These are phyloP conservation scores for Octodonta nipae DNA, from an alignment of 2,888 invertebrate species.

Conservation along the genomic window DNA sequence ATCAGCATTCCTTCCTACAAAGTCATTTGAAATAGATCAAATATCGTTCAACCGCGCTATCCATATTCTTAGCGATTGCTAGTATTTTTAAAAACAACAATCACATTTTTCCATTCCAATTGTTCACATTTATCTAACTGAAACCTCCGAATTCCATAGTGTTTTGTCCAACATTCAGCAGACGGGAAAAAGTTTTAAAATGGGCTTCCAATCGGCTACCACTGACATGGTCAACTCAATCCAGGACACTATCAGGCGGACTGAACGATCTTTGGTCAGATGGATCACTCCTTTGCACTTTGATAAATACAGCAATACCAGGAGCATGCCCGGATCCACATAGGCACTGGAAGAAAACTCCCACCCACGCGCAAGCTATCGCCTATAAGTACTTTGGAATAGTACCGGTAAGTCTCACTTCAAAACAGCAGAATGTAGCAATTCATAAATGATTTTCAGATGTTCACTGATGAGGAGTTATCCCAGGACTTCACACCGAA, in stretches of 20 bases:
- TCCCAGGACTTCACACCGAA: slow-evolving; percentile 38
- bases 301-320: slow-evolving; percentile 45
- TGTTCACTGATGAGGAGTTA: slow-evolving; percentile 44
- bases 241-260: slow-evolving; percentile 33
- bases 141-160: no score
- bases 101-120: no score
- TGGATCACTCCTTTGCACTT: slow-evolving; percentile 46
- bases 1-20: no score
- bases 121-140: no score
- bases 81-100: no score
- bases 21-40: no score
- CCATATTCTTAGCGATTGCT: no score
- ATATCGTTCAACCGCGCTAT: no score
- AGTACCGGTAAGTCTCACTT: slow-evolving; percentile 37
- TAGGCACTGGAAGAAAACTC: slow-evolving; percentile 36
- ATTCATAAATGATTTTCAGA: slow-evolving; percentile 42
- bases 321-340: slow-evolving; percentile 45
- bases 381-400: slow-evolving; percentile 48
- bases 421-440: neutral
- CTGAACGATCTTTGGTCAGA: slow-evolving; percentile 42
- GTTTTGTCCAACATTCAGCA: slow-evolving; percentile 29
- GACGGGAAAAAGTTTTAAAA: slow-evolving; percentile 26
- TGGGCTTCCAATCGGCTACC: slow-evolving; percentile 28
- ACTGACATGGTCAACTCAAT: slow-evolving; percentile 22
- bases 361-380: slow-evolving; percentile 45